Conservation (phyloP, 2,888 invertebrate species). For the Acanthosoma haemorrhoidale region DNA sequence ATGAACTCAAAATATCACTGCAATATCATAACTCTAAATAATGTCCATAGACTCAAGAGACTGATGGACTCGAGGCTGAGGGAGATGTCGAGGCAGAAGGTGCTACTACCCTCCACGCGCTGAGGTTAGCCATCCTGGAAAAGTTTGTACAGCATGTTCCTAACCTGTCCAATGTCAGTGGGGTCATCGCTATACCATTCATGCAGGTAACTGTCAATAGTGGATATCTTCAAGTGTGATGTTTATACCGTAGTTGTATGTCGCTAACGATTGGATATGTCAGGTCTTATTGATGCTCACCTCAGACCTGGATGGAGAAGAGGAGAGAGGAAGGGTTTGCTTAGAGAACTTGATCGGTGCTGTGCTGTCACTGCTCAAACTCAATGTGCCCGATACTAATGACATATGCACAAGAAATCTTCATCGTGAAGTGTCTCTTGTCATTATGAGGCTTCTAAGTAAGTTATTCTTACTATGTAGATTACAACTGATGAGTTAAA, state of each 20-base stretch:
- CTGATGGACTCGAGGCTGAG: slow-evolving; percentile 32
- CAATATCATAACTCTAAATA: too few species aligned
- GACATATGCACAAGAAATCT: slow-evolving; percentile 61
- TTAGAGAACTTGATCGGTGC: slow-evolving; percentile 69
- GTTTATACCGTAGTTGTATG: background rate
- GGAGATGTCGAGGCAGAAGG: slow-evolving; percentile 37
- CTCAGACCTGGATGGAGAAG: slow-evolving; percentile 79
- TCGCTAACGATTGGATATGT: background rate
- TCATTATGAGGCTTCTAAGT: slow-evolving; percentile 82
- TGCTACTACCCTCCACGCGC: slow-evolving; percentile 57
- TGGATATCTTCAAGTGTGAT: background rate
- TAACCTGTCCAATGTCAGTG: slow-evolving; percentile 68
- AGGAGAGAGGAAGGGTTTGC: slow-evolving; percentile 71
- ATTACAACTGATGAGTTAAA: too few species aligned
- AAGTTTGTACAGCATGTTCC: slow-evolving; percentile 73
- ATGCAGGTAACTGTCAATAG: slow-evolving; percentile 62
- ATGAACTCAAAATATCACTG: background rate
- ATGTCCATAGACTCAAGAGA: slow-evolving; percentile 34
- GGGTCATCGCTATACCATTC: slow-evolving; percentile 82
- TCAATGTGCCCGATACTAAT: slow-evolving; percentile 54
- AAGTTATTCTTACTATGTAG: too few species aligned
- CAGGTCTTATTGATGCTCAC: slow-evolving; percentile 82
- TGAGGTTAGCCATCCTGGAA: slow-evolving; percentile 66
- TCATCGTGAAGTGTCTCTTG: slow-evolving; percentile 77
- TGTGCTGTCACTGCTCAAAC: slow-evolving; percentile 66